Conservation (phyloP, 2,888 invertebrate genomes). For the Drosophila cracens region DNA sequence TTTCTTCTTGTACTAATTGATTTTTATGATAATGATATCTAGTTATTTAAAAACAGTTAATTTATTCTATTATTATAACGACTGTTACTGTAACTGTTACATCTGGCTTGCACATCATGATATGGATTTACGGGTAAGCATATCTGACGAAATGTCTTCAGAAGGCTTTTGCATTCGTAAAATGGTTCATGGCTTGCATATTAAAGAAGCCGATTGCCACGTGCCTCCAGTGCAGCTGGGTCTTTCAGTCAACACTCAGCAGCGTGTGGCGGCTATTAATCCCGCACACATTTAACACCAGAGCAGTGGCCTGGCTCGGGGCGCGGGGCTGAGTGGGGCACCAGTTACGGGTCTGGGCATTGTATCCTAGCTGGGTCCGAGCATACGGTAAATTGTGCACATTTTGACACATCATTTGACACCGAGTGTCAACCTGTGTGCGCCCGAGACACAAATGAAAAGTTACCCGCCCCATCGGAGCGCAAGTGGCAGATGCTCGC, state of each 20-base stretch:
- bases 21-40: background rate
- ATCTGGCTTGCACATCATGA: background rate
- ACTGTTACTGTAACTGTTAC: background rate
- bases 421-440: conserved; percentile 71
- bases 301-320: background rate
- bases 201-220: conserved; percentile 5
- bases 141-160: background rate
- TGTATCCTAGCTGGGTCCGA: conserved; percentile 37
- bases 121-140: conserved; percentile 1
- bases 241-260: conserved; percentile 33
- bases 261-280: conserved; percentile 70
- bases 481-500: background rate
- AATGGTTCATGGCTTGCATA: conserved; percentile 3
- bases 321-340: background rate
- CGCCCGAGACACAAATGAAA: conserved; percentile 71
- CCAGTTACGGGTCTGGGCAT: conserved; percentile 14
- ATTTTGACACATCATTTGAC: conserved; percentile 83
- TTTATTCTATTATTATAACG: background rate
- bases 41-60: background rate
- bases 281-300: conserved; percentile 67
- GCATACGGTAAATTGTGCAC: conserved; percentile 75
- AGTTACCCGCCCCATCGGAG: conserved; percentile 47
- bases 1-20: background rate
- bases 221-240: conserved; percentile 5
- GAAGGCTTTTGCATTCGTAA: background rate